phyloP scores from a whole-genome alignment of 2,888 invertebrate genomes.

The Ophion ellenae region DNA sequence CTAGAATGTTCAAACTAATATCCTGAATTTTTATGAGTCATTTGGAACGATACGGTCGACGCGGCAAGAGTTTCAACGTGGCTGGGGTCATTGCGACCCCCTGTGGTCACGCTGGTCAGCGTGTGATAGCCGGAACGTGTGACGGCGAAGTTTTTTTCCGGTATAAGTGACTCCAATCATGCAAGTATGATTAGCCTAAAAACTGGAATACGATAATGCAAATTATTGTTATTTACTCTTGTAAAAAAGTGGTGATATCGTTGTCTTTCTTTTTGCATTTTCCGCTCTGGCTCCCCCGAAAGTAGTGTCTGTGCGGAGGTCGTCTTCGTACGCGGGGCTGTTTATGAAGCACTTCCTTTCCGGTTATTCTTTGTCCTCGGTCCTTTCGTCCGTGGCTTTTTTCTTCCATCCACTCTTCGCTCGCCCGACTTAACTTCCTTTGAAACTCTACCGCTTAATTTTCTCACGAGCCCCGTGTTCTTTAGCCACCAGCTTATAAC shows the following conservation, averaged over 20 bases:
- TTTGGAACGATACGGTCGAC: no score
- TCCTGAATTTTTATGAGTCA: no score
- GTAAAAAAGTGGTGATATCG: neutral
- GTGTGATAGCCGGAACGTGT: no score
- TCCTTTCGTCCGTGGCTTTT: slow-evolving; percentile 27
- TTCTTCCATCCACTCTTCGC: slow-evolving; percentile 8
- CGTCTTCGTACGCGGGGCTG: neutral
- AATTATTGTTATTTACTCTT: neutral
- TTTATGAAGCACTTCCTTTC: slow-evolving; percentile 38
- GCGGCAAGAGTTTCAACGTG: no score
- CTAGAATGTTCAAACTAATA: no score
- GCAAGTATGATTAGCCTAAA: neutral
- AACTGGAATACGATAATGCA: neutral
- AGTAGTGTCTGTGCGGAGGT: neutral
- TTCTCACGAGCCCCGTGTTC: slow-evolving; percentile 23
- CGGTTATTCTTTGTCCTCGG: slow-evolving; percentile 17
- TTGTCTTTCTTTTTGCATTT: neutral
- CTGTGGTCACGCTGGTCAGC: no score
- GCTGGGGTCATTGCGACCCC: no score
- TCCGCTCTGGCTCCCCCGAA: no score
- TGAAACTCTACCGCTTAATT: slow-evolving; percentile 38
- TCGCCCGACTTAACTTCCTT: slow-evolving; percentile 34
- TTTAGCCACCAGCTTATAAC: neutral
- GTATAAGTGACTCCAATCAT: neutral
- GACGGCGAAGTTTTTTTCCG: neutral